Percentiles rank a stretch among this genome's conserved stretches.
These are phyloP conservation scores for Pasiphila rectangulata DNA, from an alignment of 2,888 invertebrate genomes.

Conservation along the genomic window DNA sequence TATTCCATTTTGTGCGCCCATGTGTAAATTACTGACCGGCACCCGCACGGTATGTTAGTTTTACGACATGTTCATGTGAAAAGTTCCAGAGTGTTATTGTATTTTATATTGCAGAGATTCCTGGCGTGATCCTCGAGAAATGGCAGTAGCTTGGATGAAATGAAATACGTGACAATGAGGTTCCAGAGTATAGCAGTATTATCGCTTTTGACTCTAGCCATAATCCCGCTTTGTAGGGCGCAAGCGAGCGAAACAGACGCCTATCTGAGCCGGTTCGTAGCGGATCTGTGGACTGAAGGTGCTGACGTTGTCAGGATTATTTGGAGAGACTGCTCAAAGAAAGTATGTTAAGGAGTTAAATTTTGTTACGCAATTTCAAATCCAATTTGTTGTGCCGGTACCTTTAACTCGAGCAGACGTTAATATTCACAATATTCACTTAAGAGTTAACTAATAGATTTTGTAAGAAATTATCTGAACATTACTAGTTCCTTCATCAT, in stretches of 20 bases:
- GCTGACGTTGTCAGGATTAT: slow-evolving; percentile 67
- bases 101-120: slow-evolving; percentile 35
- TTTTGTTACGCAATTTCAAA: no score
- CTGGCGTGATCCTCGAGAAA: slow-evolving; percentile 40
- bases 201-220: slow-evolving; percentile 41
- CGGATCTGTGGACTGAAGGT: slow-evolving; percentile 75
- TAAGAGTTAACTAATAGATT: no score
- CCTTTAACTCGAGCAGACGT: no score
- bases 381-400: no score
- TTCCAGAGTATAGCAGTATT: slow-evolving; percentile 37
- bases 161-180: slow-evolving; percentile 52
- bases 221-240: slow-evolving; percentile 47
- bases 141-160: slow-evolving; percentile 45
- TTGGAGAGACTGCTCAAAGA: slow-evolving; percentile 76
- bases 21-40: neutral
- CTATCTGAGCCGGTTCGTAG: slow-evolving; percentile 63
- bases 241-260: slow-evolving; percentile 54
- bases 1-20: neutral
- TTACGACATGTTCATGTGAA: slow-evolving; percentile 8
- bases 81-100: slow-evolving; percentile 14
- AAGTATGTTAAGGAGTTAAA: slow-evolving; percentile 61
- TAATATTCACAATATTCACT: no score
- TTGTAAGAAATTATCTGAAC: no score
- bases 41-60: slow-evolving; percentile 1
- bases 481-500: no score